phyloP scores from a whole-genome alignment of 2,113 vertebrate species.

The Callipepla californica region DNA sequence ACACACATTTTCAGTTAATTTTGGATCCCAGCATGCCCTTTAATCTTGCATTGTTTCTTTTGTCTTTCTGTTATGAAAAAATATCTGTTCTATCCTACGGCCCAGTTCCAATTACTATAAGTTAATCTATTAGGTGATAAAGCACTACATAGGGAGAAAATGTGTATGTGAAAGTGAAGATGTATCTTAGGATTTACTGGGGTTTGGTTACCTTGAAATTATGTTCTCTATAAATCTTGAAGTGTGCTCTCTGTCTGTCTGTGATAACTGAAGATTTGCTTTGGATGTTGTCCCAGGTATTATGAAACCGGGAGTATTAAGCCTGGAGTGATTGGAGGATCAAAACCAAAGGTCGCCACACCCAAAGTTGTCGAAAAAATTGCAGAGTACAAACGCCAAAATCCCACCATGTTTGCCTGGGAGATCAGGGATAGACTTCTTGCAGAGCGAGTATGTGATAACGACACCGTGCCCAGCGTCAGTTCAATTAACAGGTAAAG shows the following conservation, averaged over 20 bases:
- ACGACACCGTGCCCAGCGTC: slow-evolving; percentile 98
- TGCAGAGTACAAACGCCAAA: slow-evolving; percentile 99
- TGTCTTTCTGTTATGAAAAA: slow-evolving; percentile 62
- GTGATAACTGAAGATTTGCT: slow-evolving; percentile 36
- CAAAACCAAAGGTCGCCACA: slow-evolving; percentile 99
- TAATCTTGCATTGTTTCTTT: slow-evolving; percentile 63
- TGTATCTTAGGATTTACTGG: slow-evolving; percentile 45
- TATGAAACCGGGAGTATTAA: slow-evolving; percentile 99
- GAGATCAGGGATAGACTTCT: slow-evolving; percentile 98
- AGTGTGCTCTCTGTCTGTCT: neutral
- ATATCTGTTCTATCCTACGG: slow-evolving; percentile 10
- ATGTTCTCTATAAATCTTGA: slow-evolving; percentile 9
- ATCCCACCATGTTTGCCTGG: slow-evolving; percentile 99
- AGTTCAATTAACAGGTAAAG: slow-evolving; percentile 98
- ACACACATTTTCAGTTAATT: slow-evolving; percentile 72
- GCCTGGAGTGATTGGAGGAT: slow-evolving; percentile 98
- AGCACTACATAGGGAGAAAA: slow-evolving; percentile 22
- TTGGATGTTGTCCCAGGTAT: slow-evolving; percentile 86
- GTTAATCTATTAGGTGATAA: slow-evolving; percentile 49
- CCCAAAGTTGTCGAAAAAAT: slow-evolving; percentile 99
- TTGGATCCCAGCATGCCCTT: slow-evolving; percentile 56
- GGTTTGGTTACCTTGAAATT: slow-evolving; percentile 31
- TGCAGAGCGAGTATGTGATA: slow-evolving; percentile 97
- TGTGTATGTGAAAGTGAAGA: slow-evolving; percentile 52
- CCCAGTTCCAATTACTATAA: slow-evolving; percentile 62